Conservation (phyloP, 1,140 invertebrate genomes). For the Zaprionus ghesquierei region DNA sequence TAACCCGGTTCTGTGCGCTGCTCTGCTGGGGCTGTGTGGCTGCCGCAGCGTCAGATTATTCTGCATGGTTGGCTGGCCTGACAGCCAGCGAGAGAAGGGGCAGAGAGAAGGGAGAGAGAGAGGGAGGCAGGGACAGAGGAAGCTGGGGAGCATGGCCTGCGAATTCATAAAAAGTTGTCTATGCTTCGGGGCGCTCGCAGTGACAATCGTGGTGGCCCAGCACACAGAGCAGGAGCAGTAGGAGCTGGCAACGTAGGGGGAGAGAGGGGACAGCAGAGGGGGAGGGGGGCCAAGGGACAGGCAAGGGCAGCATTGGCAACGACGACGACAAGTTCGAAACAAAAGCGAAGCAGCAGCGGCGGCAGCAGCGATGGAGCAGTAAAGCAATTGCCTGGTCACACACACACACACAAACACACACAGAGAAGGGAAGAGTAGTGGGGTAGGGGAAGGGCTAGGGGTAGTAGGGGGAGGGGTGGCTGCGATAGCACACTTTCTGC, state of each 20-base stretch:
- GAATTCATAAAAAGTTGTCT: slow-evolving; percentile 80
- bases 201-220: slow-evolving; percentile 75
- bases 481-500: slow-evolving; percentile 35
- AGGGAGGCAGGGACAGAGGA: slow-evolving; percentile 16
- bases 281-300: background rate
- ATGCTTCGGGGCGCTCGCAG: slow-evolving; percentile 75
- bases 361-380: slow-evolving; percentile 53
- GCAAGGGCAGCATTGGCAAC: slow-evolving; percentile 66
- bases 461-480: background rate
- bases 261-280: slow-evolving; percentile 25
- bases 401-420: slow-evolving; percentile 2
- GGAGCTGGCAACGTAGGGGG: slow-evolving; percentile 13
- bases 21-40: slow-evolving; percentile 12
- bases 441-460: background rate
- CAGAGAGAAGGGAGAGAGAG: slow-evolving; percentile 3
- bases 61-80: slow-evolving; percentile 36
- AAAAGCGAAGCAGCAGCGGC: slow-evolving; percentile 74
- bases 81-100: background rate
- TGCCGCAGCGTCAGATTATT: slow-evolving; percentile 60
- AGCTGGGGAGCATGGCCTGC: slow-evolving; percentile 19
- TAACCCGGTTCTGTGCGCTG: slow-evolving; percentile 59
- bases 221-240: slow-evolving; percentile 53
- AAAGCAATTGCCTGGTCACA: slow-evolving; percentile 39
- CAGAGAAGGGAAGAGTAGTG: slow-evolving; percentile 32
- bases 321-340: slow-evolving; percentile 74